Evolutionary conservation across 2,888 invertebrate species (phyloP).

Genomic region (Plemyria rubiginata): DNA sequence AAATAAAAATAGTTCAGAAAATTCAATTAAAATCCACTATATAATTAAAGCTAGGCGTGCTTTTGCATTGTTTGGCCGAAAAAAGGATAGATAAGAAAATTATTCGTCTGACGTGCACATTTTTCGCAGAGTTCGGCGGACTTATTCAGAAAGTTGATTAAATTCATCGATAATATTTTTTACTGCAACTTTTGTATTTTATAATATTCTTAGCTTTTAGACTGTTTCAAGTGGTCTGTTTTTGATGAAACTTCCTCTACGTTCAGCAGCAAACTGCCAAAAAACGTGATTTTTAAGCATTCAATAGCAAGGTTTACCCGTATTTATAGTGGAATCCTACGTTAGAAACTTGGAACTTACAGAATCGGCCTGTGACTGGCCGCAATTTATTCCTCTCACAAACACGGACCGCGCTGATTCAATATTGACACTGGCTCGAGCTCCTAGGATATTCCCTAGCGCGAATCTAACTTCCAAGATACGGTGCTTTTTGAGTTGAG

Average conservation of each 20-base stretch:
- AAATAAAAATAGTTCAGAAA: slow-evolving; percentile 9
- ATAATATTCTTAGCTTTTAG: too few species aligned
- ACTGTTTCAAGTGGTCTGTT: background rate
- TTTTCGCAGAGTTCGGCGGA: slow-evolving; percentile 49
- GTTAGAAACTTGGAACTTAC: slow-evolving; percentile 17
- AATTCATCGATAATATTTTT: background rate
- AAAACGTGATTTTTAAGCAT: too few species aligned
- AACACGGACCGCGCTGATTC: slow-evolving; percentile 74
- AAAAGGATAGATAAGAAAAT: slow-evolving; percentile 59
- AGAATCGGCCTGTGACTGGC: slow-evolving; percentile 47
- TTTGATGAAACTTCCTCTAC: background rate
- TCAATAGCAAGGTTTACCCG: too few species aligned
- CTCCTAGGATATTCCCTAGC: slow-evolving; percentile 66
- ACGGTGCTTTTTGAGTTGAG: slow-evolving; percentile 47
- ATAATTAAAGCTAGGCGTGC: slow-evolving; percentile 21
- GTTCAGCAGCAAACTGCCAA: too few species aligned
- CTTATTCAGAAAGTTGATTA: slow-evolving; percentile 8
- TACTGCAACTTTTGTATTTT: too few species aligned
- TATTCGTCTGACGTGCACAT: slow-evolving; percentile 65
- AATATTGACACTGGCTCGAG: slow-evolving; percentile 77
- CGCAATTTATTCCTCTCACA: slow-evolving; percentile 80
- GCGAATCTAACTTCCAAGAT: slow-evolving; percentile 63
- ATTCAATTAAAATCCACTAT: slow-evolving; percentile 14
- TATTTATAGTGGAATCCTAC: slow-evolving; percentile 19
- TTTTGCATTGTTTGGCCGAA: slow-evolving; percentile 25